These are phyloP conservation scores for Pseudopodoces humilis DNA, from an alignment of 2,113 vertebrate genomes.

Conservation along the genomic window DNA sequence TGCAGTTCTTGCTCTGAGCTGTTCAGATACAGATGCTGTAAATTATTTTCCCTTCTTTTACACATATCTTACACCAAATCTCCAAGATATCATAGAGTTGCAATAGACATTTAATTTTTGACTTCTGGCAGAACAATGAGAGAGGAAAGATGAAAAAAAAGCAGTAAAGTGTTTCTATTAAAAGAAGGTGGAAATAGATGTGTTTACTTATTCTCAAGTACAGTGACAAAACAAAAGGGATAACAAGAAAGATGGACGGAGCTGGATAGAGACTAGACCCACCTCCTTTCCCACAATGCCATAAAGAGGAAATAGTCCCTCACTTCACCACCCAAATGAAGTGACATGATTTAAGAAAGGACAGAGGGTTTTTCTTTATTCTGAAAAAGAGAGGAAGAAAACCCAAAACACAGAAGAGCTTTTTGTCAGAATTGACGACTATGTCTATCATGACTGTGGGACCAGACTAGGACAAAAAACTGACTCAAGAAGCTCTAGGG, in stretches of 20 bases:
- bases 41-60: background rate
- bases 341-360: background rate
- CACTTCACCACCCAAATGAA: background rate
- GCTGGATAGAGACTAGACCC: background rate
- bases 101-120: background rate
- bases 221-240: background rate
- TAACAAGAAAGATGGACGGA: background rate
- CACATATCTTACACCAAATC: background rate
- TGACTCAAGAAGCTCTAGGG: background rate
- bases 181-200: background rate
- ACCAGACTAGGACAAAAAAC: background rate
- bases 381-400: background rate
- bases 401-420: background rate
- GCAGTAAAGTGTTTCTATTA: background rate
- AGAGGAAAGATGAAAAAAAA: background rate
- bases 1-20: background rate
- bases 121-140: background rate
- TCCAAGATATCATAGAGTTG: background rate
- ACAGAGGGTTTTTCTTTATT: background rate
- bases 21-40: background rate
- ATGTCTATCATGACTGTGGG: background rate
- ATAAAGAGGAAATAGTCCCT: background rate
- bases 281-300: background rate
- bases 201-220: background rate
- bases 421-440: background rate